Evolutionary conservation across 1,140 invertebrate genomes (phyloP).

Genomic region (Antheraea pernyi): DNA sequence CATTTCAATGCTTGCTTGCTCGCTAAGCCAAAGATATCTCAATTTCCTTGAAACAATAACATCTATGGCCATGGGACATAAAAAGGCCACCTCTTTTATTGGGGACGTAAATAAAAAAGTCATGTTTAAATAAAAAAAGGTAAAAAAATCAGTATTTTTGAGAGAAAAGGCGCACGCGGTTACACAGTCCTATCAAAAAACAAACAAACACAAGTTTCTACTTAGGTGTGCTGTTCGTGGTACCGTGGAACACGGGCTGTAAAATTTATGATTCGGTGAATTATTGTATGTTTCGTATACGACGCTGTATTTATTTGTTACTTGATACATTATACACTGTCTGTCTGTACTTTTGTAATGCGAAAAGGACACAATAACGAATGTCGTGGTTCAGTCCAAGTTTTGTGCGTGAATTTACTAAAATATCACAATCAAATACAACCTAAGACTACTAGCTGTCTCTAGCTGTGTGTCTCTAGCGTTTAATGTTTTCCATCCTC

Average conservation of each 20-base stretch:
- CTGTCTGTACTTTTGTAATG: background rate
- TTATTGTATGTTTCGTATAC: constrained; percentile 54
- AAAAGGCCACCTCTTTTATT: constrained; percentile 69
- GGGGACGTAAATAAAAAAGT: constrained; percentile 65
- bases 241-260: constrained; percentile 59
- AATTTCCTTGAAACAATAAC: constrained; percentile 67
- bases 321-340: constrained; percentile 8
- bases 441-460: too few species aligned
- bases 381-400: background rate
- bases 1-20: constrained; percentile 12
- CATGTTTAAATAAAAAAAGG: constrained; percentile 11
- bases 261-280: constrained; percentile 74
- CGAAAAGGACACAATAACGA: background rate
- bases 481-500: too few species aligned
- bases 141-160: constrained; percentile 50
- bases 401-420: too few species aligned
- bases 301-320: constrained; percentile 29
- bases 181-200: constrained; percentile 77
- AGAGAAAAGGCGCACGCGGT: constrained; percentile 69
- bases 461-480: too few species aligned
- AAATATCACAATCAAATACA: too few species aligned
- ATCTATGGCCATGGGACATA: constrained; percentile 44
- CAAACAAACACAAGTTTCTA: constrained; percentile 73
- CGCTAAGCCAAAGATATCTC: constrained; percentile 34
- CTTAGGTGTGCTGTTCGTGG: constrained; percentile 63